These are phyloP conservation scores for Deilephila porcellus DNA, from an alignment of 2,888 invertebrate species.

Conservation along the genomic window DNA sequence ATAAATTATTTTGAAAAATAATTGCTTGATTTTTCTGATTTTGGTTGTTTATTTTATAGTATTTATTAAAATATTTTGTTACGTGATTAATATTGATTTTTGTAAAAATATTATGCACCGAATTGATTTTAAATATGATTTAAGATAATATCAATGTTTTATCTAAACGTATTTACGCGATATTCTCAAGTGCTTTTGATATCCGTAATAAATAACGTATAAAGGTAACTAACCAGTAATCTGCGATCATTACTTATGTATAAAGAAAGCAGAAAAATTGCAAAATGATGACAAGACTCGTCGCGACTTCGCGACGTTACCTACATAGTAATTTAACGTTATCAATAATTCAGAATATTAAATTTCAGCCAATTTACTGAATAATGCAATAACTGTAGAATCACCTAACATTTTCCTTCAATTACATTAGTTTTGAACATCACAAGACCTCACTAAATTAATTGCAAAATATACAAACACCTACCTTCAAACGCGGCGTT, in stretches of 20 bases:
- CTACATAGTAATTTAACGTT: background rate
- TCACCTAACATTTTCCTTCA: background rate
- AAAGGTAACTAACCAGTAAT: background rate
- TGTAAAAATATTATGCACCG: too few species aligned
- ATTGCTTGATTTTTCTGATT: too few species aligned
- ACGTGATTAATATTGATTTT: too few species aligned
- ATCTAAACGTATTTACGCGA: background rate
- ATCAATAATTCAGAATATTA: background rate
- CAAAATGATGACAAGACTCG: background rate
- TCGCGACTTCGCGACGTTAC: background rate
- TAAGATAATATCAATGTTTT: too few species aligned
- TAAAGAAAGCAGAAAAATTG: background rate
- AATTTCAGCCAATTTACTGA: background rate
- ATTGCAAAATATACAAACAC: background rate
- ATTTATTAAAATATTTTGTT: too few species aligned
- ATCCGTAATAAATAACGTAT: background rate
- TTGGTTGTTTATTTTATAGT: too few species aligned
- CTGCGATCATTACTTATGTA: background rate
- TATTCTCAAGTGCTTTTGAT: background rate
- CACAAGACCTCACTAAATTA: background rate
- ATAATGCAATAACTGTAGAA: background rate
- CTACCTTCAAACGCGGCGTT: conserved; percentile 18
- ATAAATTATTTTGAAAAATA: too few species aligned
- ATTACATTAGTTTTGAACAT: background rate
- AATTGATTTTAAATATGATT: too few species aligned